Conservation (phyloP, 30 jellyfish, hydroid and myxozoan species). For the Hydractinia echinata region DNA sequence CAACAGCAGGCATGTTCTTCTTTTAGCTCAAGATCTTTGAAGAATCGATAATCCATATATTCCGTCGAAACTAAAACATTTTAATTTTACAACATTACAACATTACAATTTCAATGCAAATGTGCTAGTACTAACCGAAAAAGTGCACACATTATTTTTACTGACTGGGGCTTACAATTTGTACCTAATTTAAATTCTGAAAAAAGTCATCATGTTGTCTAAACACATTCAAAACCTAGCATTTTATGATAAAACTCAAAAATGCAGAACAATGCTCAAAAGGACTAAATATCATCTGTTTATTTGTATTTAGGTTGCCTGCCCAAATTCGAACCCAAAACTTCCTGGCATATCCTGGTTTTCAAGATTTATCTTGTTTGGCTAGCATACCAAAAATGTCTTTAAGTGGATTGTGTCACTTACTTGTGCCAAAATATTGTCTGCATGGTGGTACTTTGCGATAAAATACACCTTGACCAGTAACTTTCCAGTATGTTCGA, state of each 20-base stretch:
- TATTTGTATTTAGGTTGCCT: no score
- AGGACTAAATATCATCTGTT: no score
- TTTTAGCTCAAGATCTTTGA: constrained; percentile 88
- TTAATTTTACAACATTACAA: background rate
- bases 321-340: no score
- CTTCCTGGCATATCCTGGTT: no score
- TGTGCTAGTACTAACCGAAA: background rate
- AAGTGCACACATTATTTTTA: background rate
- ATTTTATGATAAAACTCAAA: no score
- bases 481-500: constrained; percentile 97
- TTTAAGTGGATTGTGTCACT: background rate
- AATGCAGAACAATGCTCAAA: no score
- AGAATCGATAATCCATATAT: constrained; percentile 98
- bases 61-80: constrained; percentile 79
- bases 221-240: no score
- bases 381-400: background rate
- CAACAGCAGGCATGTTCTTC: constrained; percentile 84
- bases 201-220: no score
- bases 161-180: background rate
- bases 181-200: no score
- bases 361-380: no score
- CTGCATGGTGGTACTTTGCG: constrained; percentile 94
- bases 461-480: constrained; percentile 97
- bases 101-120: background rate
- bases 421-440: constrained; percentile 89